A percentile compares a stretch with the other conserved stretches of the same genome.
These are phyloP conservation scores for Lissonota sp. DNA, from an alignment of 2,888 invertebrate genomes.

Conservation along the genomic window DNA sequence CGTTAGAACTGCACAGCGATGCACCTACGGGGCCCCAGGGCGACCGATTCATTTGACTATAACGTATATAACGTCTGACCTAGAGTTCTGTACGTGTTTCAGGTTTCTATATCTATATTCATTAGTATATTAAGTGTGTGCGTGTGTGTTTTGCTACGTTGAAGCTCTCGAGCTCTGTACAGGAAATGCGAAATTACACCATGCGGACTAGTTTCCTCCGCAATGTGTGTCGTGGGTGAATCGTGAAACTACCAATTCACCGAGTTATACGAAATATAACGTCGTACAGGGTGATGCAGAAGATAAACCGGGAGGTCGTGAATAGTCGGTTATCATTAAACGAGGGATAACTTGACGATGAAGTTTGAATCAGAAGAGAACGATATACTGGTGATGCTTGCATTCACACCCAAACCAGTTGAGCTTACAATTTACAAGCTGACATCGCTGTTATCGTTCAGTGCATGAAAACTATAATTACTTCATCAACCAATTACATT, in stretches of 20 bases:
- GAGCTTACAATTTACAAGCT: no score
- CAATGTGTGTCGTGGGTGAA: slow-evolving; percentile 44
- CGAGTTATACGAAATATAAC: slow-evolving; percentile 58
- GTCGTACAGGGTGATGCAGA: slow-evolving; percentile 1
- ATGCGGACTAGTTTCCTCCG: slow-evolving; percentile 42
- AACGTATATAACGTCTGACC: slow-evolving; percentile 46
- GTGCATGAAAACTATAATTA: no score
- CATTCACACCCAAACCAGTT: no score
- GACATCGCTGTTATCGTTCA: no score
- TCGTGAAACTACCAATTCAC: slow-evolving; percentile 50
- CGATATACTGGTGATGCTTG: no score
- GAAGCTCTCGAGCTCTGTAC: slow-evolving; percentile 23
- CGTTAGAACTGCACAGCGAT: slow-evolving; percentile 54
- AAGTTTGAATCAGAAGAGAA: not conserved
- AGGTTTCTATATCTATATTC: no score
- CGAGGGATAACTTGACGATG: not conserved
- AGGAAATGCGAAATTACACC: slow-evolving; percentile 45
- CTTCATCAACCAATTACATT: no score
- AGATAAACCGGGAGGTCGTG: not conserved
- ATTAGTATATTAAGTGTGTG: not conserved
- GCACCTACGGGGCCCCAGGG: slow-evolving; percentile 52
- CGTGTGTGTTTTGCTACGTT: slow-evolving; percentile 16
- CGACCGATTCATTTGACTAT: slow-evolving; percentile 66
- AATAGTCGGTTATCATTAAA: slow-evolving; percentile 6
- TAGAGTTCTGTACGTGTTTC: slow-evolving; percentile 3